Base-by-base conservation (phyloP, 2,888 invertebrate genomes). In the Dolichopus griseipennis region DNA sequence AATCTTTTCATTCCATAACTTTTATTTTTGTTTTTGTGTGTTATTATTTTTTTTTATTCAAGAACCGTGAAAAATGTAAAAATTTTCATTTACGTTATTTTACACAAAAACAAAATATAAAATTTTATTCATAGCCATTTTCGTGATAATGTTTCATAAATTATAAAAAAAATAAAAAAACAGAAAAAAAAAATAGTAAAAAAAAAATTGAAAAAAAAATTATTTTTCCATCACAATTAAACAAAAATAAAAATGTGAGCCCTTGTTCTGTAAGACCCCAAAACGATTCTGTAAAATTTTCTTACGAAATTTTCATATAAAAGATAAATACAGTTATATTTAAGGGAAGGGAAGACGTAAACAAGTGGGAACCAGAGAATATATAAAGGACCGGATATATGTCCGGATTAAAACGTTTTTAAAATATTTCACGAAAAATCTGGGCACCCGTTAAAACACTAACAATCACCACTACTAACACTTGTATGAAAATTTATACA, bases 331-430 rank as follows among this genome's bases (percentile, higher is more conserved):
- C 15, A 41, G 41, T 6, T 27, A 4, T 27, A 2, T 27, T 27
- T 27, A 15, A 41, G 41, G 4, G 41, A 41, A 41, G 9, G 8
- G 8, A 41, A 41, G 8, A 41, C 8, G 41, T 9, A 41, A 15
- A 41, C 9, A 12, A 41, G 41, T 37, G 37, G 8, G 5, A 37
- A 37, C 37, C 5, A 37, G 27, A 7, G 15, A 9, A 41, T 18
- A 52, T 18, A 52, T 18, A 52, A 52, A 52, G 27, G 5, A 52
- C 52, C 52, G 52, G 52, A 52, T 52, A 52, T 52, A 52, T 52
- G 52, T 52, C 52, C 52, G 52, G 52, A 52, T 52, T 52, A 52
- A 52, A 52, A 52, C 52, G 52, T 52, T 52, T 52, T 52, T 52
- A 18, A 15, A 52, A 27, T 18, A 52, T 12, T 52, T 52, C 52